These are phyloP conservation scores for Telmatherina bonti DNA, from an alignment of 2,797 vertebrate genomes.

Conservation along the genomic window DNA sequence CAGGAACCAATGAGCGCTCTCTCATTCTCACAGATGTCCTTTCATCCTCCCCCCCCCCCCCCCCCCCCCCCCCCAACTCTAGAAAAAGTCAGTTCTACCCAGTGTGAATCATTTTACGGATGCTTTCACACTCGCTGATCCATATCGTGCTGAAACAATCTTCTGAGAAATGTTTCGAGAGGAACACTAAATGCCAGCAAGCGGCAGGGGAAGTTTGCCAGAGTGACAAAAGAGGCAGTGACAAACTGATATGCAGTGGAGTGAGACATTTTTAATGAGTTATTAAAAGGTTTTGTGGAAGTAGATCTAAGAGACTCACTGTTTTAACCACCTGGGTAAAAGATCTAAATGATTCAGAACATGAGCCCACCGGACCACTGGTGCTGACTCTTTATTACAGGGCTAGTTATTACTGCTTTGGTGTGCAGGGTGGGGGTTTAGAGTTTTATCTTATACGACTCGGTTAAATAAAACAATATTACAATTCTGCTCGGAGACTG, in stretches of 20 bases:
- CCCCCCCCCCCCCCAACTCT: constrained; percentile 17
- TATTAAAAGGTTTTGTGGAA: constrained; percentile 8
- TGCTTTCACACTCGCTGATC: constrained; percentile 59
- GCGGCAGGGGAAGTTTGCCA: constrained; percentile 29
- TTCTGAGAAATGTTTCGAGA: constrained; percentile 48
- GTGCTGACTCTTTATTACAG: neutral
- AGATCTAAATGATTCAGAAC: neutral
- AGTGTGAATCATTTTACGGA: constrained; percentile 52
- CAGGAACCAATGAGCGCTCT: constrained; percentile 17
- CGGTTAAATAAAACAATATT: too few relatives aligned
- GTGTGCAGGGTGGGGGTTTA: neutral
- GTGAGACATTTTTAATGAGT: constrained; percentile 17
- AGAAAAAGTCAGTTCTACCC: constrained; percentile 57
- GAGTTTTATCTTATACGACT: neutral
- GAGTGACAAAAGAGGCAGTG: constrained; percentile 31
- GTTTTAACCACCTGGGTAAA: neutral
- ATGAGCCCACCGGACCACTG: neutral
- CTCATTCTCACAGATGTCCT: constrained; percentile 47
- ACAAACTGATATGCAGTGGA: constrained; percentile 36
- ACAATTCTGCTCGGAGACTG: too few relatives aligned
- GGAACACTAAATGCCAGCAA: constrained; percentile 47
- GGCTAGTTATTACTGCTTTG: neutral
- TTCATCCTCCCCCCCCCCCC: too few relatives aligned
- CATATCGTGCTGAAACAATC: constrained; percentile 46
- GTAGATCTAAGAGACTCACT: neutral